Percentiles rank a stretch among this genome's conserved stretches.
Conservation (phyloP, 2,797 vertebrate genomes). For the Pseudomugil gertrudae region DNA sequence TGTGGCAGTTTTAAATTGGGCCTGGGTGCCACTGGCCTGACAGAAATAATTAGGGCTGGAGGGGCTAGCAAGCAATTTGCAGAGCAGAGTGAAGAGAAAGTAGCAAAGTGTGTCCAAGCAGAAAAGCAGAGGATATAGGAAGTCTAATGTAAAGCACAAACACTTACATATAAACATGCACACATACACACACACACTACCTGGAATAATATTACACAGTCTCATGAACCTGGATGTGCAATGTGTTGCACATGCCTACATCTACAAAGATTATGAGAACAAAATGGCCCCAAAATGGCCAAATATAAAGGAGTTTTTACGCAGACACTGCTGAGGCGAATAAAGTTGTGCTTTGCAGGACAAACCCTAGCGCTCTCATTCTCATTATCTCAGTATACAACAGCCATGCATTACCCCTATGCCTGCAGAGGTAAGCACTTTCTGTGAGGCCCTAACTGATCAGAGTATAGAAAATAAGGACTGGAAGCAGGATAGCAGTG, state of each 20-base stretch:
- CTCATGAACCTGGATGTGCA: conserved; percentile 31
- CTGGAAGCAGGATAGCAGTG: conserved; percentile 21
- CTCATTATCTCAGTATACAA: conserved; percentile 78
- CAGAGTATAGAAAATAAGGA: conserved; percentile 42
- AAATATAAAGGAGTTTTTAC: conserved; percentile 31
- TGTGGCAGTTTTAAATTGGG: conserved; percentile 77
- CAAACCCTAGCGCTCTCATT: conserved; percentile 56
- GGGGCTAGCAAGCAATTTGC: conserved; percentile 77
- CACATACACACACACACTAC: conserved; percentile 22
- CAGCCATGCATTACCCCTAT: conserved; percentile 63
- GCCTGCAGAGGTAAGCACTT: conserved; percentile 74
- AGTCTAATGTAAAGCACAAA: conserved; percentile 69
- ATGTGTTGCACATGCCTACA: conserved; percentile 27
- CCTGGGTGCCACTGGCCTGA: conserved; percentile 73
- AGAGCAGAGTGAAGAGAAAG: conserved; percentile 58
- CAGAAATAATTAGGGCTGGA: conserved; percentile 81
- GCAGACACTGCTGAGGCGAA: conserved; percentile 48
- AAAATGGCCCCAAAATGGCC: conserved; percentile 47
- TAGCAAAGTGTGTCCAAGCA: conserved; percentile 64
- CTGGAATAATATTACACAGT: conserved; percentile 61
- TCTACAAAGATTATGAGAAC: conserved; percentile 24
- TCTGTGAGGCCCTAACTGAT: conserved; percentile 63
- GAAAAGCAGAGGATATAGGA: conserved; percentile 72
- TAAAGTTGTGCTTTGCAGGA: conserved; percentile 65
- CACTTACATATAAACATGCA: conserved; percentile 46